Base-by-base conservation (phyloP, 2,888 invertebrate genomes). In the Monochamus alternatus region DNA sequence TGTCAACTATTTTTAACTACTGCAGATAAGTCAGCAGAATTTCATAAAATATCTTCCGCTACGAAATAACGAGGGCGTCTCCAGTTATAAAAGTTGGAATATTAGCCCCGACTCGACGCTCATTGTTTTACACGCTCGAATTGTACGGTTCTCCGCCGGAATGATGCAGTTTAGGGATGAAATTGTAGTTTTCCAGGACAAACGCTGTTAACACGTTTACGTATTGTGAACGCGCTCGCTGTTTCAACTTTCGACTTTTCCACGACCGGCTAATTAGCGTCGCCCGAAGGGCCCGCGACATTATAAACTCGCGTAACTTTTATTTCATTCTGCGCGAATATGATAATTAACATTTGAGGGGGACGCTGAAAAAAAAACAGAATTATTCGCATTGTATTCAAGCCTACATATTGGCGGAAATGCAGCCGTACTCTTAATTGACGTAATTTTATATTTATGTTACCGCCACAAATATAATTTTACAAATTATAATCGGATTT, bases 1-100 rank as follows among this genome's bases (percentile, higher is more conserved):
- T 64, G 64, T 47, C 64, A 64, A 64, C 64, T 64, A 64, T 64
- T 64, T 64, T 64, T 64, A 64, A 64, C 64, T 47, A 64, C 64
- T 47, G 30, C 64, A 43, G 47, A 47, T 64, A 47, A 64, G 47
- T 47, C 9, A 22, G 47, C 30, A 4, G 12, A 64, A 64, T 63
- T 64, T 64, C 30, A 64, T 64, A 64, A 38, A 64, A 47, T 64
- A 44, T 63, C 22, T 47, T 31, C 64, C 30, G 5, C 47, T 22
- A 3, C 14, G 12, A 12, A 64, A 64, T 30, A 44, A 64, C 64
- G 47, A 47, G 64, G 22, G 10, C 22, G n/a, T 38, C 10, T 9
- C 14, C 47, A 22, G 12, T 55, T 55, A 55, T 64, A 64, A 64
- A 64, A 64, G 64, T 64, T 47, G 22, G 44, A 47, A 64, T 64